Conservation (phyloP, 2,888 invertebrate genomes). For the Nysson spinosus region DNA sequence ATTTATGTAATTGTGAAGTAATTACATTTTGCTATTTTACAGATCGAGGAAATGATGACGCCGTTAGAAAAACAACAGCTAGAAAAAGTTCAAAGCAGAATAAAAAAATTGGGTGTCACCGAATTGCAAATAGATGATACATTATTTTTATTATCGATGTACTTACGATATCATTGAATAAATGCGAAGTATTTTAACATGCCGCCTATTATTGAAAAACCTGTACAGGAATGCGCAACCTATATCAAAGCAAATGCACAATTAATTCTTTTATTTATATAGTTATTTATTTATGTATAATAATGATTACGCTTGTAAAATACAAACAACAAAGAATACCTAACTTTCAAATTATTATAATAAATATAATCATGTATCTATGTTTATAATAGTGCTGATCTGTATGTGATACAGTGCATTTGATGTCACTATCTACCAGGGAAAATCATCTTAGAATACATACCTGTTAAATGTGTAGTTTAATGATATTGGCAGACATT, state of each 20-base stretch:
- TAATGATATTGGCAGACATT: constrained; percentile 17
- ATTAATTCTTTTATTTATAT: constrained; percentile 70
- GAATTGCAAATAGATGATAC: constrained; percentile 90
- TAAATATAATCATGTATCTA: constrained; percentile 76
- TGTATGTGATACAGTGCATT: constrained; percentile 73
- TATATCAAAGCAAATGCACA: constrained; percentile 7
- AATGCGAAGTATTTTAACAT: constrained; percentile 58
- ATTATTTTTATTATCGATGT: constrained; percentile 89
- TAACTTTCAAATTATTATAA: constrained; percentile 76
- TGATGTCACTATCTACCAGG: constrained; percentile 70
- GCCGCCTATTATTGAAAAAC: no score
- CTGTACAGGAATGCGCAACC: not conserved
- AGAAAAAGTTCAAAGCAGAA: constrained; percentile 84
- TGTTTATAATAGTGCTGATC: constrained; percentile 74
- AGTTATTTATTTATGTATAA: constrained; percentile 76
- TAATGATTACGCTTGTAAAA: constrained; percentile 77
- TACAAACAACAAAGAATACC: constrained; percentile 77
- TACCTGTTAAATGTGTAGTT: constrained; percentile 49
- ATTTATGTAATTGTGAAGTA: not conserved
- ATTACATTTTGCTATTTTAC: constrained; percentile 58
- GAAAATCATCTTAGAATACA: constrained; percentile 70
- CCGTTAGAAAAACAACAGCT: constrained; percentile 89
- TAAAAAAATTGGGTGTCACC: constrained; percentile 87
- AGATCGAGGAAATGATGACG: constrained; percentile 92
- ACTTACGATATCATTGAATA: constrained; percentile 80